Conservation (phyloP, 1,140 invertebrate genomes). For the Scaptomyza montana region DNA sequence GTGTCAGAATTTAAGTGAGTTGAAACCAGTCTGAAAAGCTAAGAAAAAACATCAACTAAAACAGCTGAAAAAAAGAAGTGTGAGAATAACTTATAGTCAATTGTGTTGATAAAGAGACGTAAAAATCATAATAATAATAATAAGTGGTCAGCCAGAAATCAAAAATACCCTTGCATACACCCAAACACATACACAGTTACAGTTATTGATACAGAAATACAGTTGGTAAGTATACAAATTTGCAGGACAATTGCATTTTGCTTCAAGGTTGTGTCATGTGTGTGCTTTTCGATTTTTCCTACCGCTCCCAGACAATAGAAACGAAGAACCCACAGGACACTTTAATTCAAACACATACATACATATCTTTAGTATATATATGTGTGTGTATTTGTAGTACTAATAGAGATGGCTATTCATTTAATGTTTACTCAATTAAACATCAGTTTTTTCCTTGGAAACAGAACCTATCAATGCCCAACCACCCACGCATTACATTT, state of each 20-base stretch:
- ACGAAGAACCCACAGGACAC: conserved; percentile 26
- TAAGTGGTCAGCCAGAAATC: neutral
- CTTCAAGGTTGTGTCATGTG: conserved; percentile 61
- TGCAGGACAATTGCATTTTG: conserved; percentile 37
- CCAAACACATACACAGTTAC: neutral
- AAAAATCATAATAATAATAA: neutral
- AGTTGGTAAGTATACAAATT: conserved; percentile 17
- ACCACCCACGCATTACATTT: conserved; percentile 30
- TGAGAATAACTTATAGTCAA: conserved; percentile 10
- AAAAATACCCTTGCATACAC: too few species aligned
- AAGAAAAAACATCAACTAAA: conserved; percentile 7
- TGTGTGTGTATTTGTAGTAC: neutral
- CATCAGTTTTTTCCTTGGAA: conserved; percentile 68
- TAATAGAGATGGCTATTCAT: conserved; percentile 50
- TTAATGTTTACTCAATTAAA: conserved; percentile 71
- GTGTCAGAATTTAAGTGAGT: conserved; percentile 48
- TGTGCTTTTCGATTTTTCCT: conserved; percentile 76
- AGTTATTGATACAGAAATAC: neutral
- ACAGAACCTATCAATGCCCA: conserved; percentile 23
- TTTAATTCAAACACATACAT: neutral
- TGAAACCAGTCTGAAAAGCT: conserved; percentile 15
- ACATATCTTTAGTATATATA: conserved; percentile 28
- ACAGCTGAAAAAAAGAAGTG: neutral
- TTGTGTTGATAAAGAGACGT: conserved; percentile 11
- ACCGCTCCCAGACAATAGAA: conserved; percentile 46